Evolutionary conservation across 1,140 invertebrate species (phyloP), one percentile per base, ranked within the genome.

Genomic region (Luehdorfia chinensis): DNA sequence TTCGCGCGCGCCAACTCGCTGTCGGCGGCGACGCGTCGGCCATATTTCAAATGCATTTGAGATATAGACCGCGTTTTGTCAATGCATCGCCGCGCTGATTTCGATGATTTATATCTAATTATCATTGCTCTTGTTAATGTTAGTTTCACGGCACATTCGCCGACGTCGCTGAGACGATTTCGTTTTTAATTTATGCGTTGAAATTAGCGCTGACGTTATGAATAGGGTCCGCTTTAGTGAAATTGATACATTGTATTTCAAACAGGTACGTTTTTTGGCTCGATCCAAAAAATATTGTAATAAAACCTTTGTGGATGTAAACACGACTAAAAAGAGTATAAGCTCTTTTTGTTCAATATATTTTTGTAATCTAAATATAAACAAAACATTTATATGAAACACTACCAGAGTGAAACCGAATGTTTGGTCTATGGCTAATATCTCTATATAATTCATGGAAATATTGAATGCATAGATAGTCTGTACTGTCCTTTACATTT

Each of bases 71-170:
- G 51, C 70, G 75, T 78, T 85, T 85, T 84, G 81, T 81, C 81
- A 81, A 84, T 84, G 77, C 81, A 84, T 83, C 81, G 78, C 83
- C 78, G 78, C 71, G 66, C 67, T 79, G 71, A 81, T 78, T 74
- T 69, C 64, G 66, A 80, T 83, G 81, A 85, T 83, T 81, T 81
- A 84, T 85, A 77, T 70, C 60, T 76, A 85, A 84, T 85, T 84
- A 84, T 85, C 79, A 80, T 80, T 76, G 66, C 69, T 65, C 63
- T 75, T 72, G 77, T 80, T 80, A 84, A 84, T 75, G 75, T 69
- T 69, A 58, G 72, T 77, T 80, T 74, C 75, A 73, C 72, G 77
- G 70, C 53, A 65, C 74, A 70, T 84, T 74, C 68, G 53, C 66
- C 57, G 39, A 52, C 55, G 70, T 78, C 74, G 58, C 41, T 37